Evolutionary conservation across 2,113 vertebrate species (phyloP).

Genomic region (Recurvirostra avosetta): DNA sequence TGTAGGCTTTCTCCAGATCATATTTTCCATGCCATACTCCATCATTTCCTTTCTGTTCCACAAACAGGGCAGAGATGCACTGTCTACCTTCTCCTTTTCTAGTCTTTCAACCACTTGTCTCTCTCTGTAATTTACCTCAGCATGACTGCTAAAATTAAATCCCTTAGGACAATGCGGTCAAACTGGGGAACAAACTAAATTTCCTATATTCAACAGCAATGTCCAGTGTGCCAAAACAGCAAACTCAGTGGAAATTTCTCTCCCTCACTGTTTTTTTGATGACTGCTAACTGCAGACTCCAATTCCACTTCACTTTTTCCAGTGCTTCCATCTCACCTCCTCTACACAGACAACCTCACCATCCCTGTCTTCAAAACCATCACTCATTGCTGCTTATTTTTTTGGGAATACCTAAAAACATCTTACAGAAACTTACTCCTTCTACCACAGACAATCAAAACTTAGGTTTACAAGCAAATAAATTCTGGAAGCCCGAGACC

Average conservation of each 20-base stretch:
- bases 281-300: not conserved
- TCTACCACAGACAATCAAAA: not conserved
- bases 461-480: not conserved
- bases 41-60: not conserved
- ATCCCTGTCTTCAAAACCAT: not conserved
- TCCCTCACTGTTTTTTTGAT: not conserved
- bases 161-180: not conserved
- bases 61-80: not conserved
- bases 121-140: not conserved
- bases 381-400: not conserved
- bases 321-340: not conserved
- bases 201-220: not conserved
- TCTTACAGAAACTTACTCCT: not conserved
- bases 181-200: not conserved
- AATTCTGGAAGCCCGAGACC: not conserved
- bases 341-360: not conserved
- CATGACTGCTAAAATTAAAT: not conserved
- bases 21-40: not conserved
- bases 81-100: not conserved
- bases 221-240: not conserved
- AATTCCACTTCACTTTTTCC: not conserved
- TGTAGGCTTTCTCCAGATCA: not conserved
- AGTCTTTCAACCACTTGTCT: not conserved
- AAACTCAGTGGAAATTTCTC: not conserved
- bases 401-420: not conserved